Conservation (phyloP, 2,113 vertebrate species). For the Sarotherodon lohbergeri region DNA sequence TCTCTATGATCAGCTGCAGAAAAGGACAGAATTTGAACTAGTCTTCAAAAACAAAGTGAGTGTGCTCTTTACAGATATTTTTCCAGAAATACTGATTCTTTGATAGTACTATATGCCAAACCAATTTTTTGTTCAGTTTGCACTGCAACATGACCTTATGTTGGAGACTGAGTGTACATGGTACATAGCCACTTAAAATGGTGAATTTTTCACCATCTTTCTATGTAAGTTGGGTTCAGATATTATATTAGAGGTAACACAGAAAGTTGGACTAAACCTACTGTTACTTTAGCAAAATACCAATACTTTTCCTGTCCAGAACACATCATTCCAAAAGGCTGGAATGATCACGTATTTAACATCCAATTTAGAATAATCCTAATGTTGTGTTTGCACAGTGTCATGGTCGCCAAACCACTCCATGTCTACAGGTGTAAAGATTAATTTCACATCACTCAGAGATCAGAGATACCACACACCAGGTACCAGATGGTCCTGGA, state of each 20-base stretch:
- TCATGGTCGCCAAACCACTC: neutral
- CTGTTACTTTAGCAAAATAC: neutral
- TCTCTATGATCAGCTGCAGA: neutral
- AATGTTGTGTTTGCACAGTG: neutral
- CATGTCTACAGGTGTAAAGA: neutral
- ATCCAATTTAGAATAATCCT: neutral
- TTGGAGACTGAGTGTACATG: neutral
- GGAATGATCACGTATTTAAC: neutral
- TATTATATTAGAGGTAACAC: neutral
- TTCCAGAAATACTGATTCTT: neutral
- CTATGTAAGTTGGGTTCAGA: neutral
- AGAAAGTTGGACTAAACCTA: neutral
- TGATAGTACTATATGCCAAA: neutral
- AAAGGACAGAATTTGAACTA: neutral
- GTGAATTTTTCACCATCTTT: neutral
- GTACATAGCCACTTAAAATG: neutral
- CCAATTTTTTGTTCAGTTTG: neutral
- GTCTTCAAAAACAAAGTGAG: neutral
- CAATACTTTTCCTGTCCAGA: neutral
- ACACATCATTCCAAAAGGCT: accelerated
- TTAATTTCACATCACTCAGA: neutral
- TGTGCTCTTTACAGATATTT: neutral
- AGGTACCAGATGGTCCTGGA: neutral
- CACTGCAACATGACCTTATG: neutral
- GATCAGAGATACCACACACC: neutral